A percentile compares a stretch with the other conserved stretches of the same genome.
phyloP scores from a whole-genome alignment of 2,797 vertebrate species.

The Dallia pectoralis region DNA sequence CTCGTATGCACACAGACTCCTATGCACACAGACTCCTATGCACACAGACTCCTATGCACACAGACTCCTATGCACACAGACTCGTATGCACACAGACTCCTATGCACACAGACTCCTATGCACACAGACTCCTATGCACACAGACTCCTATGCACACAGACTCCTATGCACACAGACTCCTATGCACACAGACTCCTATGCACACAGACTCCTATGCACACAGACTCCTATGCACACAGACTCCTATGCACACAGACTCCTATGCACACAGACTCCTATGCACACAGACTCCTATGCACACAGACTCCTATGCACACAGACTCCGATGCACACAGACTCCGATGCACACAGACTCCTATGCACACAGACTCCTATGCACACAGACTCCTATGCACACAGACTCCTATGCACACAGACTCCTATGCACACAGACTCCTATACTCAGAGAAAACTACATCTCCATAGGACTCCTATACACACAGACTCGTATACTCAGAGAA shows the following conservation, averaged over 20 bases:
- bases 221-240: slow-evolving; percentile 59
- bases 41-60: slow-evolving; percentile 14
- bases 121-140: slow-evolving; percentile 14
- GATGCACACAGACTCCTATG: slow-evolving; percentile 86
- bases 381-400: slow-evolving; percentile 77
- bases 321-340: too few species aligned
- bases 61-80: slow-evolving; percentile 77
- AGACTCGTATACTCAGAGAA: neutral
- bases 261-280: slow-evolving; percentile 86
- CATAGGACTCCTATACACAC: slow-evolving; percentile 79
- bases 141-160: slow-evolving; percentile 77
- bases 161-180: slow-evolving; percentile 83
- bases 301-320: slow-evolving; percentile 77
- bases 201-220: slow-evolving; percentile 81
- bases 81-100: too few species aligned
- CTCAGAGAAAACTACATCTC: too few species aligned
- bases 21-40: slow-evolving; percentile 86
- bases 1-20: slow-evolving; percentile 71
- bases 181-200: slow-evolving; percentile 53
- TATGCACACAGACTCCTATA: slow-evolving; percentile 53
- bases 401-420: slow-evolving; percentile 83
- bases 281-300: slow-evolving; percentile 14
- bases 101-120: slow-evolving; percentile 86
- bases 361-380: slow-evolving; percentile 14
- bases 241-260: slow-evolving; percentile 71